A percentile compares a stretch with the other conserved stretches of the same genome.
Conservation (phyloP, 2,888 invertebrate genomes). For the Troglohyphantes excavatus region DNA sequence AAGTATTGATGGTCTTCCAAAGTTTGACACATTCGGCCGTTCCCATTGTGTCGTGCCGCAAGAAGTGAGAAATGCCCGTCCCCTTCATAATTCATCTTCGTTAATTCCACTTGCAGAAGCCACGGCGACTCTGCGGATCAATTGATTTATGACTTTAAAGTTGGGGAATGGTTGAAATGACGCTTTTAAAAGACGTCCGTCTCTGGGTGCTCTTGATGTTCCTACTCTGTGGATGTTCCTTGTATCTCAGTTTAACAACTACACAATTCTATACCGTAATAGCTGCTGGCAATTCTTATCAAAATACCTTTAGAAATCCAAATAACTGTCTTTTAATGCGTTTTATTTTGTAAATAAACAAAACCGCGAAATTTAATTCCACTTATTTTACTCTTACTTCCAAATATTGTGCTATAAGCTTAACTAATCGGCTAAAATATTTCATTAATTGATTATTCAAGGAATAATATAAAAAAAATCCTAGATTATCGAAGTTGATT, state of each 20-base stretch:
- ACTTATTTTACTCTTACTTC: too few species aligned
- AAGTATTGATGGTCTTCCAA: slow-evolving; percentile 31
- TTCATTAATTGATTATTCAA: too few species aligned
- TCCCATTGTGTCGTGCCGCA: slow-evolving; percentile 24
- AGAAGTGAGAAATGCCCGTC: slow-evolving; percentile 41
- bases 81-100: slow-evolving; percentile 70
- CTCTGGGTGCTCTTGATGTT: background rate
- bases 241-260: background rate
- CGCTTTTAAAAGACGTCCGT: slow-evolving; percentile 22
- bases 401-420: too few species aligned
- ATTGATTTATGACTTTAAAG: slow-evolving; percentile 68
- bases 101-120: slow-evolving; percentile 55
- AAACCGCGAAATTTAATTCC: too few species aligned
- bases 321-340: too few species aligned
- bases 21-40: slow-evolving; percentile 49
- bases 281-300: too few species aligned
- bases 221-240: too few species aligned
- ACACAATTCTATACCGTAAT: background rate
- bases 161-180: slow-evolving; percentile 13
- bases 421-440: too few species aligned
- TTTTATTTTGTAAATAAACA: too few species aligned
- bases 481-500: too few species aligned
- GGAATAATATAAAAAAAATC: too few species aligned
- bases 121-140: slow-evolving; percentile 40
- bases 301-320: too few species aligned